A percentile compares a stretch with the other conserved stretches of the same genome.
Evolutionary conservation across 1,140 invertebrate species (phyloP).

Genomic region (Melanaphis sacchari): DNA sequence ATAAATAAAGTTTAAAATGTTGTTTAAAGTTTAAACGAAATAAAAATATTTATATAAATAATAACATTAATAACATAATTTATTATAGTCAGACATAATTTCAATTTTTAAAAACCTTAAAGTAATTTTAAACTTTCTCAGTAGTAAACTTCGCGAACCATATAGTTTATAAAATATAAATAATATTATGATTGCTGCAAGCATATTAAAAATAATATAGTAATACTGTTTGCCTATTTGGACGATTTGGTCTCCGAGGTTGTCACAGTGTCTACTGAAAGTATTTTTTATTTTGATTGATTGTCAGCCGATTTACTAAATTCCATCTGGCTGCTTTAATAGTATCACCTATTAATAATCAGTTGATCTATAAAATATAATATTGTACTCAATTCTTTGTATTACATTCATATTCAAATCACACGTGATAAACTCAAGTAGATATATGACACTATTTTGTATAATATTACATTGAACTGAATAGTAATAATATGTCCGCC

Average conservation of each 20-base stretch:
- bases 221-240: neutral
- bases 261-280: neutral
- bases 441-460: neutral
- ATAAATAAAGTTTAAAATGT: too few species aligned
- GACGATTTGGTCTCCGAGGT: neutral
- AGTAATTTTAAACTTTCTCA: neutral
- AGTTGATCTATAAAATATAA: neutral
- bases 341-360: neutral
- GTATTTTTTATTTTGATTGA: neutral
- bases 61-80: too few species aligned
- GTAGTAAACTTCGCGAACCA: neutral
- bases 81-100: neutral
- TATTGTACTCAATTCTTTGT: neutral
- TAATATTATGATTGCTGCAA: neutral
- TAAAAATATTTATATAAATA: too few species aligned
- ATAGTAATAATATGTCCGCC: neutral
- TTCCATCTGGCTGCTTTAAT: neutral
- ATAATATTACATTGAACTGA: neutral
- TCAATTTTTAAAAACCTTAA: neutral
- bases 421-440: neutral
- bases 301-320: neutral
- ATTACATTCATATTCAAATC: neutral
- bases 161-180: neutral
- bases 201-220: neutral
- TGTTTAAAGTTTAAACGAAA: too few species aligned